These are phyloP conservation scores for Equus quagga DNA, from an alignment of 2,113 vertebrate genomes.

Conservation along the genomic window DNA sequence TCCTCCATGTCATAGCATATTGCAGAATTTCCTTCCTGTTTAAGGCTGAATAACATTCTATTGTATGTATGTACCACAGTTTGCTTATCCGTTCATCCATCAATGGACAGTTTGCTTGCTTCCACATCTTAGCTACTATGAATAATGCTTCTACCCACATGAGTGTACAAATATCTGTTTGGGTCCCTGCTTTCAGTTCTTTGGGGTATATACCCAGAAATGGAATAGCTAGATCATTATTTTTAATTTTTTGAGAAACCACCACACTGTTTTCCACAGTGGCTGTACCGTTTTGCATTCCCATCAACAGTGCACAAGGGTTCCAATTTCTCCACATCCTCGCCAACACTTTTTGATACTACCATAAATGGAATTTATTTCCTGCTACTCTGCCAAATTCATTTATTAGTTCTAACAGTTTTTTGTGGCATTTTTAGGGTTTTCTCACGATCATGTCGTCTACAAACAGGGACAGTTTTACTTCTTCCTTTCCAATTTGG, in stretches of 20 bases:
- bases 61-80: background rate
- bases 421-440: background rate
- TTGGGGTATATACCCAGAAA: background rate
- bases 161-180: background rate
- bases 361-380: background rate
- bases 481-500: background rate
- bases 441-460: background rate
- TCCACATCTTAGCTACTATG: background rate
- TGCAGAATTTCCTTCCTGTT: background rate
- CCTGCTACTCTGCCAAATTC: background rate
- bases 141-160: background rate
- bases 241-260: background rate
- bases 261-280: background rate
- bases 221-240: background rate
- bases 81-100: background rate
- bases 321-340: background rate
- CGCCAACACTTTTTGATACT: background rate
- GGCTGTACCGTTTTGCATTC: background rate
- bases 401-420: background rate
- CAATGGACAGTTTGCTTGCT: background rate
- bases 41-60: background rate
- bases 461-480: background rate
- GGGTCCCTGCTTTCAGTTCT: background rate
- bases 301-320: background rate
- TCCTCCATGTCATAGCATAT: background rate